A percentile compares a stretch with the other conserved stretches of the same genome.
Conservation (phyloP, 2,113 vertebrate species). For the Leiothrix lutea region DNA sequence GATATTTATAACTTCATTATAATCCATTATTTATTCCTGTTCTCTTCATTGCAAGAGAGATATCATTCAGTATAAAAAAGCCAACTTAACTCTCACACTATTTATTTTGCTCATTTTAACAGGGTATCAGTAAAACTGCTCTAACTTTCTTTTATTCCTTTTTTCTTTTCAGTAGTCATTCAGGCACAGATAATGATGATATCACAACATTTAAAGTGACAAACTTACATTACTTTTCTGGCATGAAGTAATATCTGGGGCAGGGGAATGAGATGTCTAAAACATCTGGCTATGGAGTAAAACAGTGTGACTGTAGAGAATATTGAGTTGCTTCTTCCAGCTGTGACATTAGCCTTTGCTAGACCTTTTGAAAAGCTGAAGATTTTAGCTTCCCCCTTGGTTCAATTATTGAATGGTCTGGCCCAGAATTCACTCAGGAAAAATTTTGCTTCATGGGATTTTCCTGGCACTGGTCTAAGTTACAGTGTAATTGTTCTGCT, state of each 20-base stretch:
- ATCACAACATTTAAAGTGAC: background rate
- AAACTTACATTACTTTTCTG: background rate
- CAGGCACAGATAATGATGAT: background rate
- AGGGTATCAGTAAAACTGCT: background rate
- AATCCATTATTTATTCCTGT: background rate
- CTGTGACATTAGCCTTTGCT: background rate
- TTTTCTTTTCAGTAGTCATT: background rate
- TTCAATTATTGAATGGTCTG: background rate
- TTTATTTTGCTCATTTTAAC: background rate
- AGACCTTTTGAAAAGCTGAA: background rate
- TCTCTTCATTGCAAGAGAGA: background rate
- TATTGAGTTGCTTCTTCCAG: background rate
- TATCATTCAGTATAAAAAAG: background rate
- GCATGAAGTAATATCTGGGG: background rate
- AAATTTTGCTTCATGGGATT: rapidly evolving
- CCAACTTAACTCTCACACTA: background rate
- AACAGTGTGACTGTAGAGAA: background rate
- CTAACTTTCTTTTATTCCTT: rapidly evolving
- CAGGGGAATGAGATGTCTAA: background rate
- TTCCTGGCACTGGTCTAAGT: background rate
- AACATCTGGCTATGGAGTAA: background rate
- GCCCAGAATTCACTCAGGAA: background rate
- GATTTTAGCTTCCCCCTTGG: background rate
- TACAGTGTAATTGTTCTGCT: background rate
- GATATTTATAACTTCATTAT: slow-evolving; percentile 53